Evolutionary conservation across 1,140 invertebrate species (phyloP).

Genomic region (Lasioglossum albipes): DNA sequence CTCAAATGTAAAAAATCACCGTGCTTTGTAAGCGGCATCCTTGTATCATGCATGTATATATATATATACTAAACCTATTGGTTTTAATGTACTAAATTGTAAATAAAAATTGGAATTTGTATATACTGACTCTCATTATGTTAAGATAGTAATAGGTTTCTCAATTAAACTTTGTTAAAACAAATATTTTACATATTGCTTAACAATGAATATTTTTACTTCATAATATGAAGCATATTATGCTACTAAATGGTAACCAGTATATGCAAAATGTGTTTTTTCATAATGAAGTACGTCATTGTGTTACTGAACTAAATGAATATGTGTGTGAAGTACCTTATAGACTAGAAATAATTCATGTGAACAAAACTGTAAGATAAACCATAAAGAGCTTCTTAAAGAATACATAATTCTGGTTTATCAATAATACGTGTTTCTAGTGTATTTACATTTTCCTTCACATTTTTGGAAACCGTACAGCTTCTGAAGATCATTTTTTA

Average conservation of each 20-base stretch:
- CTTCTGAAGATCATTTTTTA: not conserved
- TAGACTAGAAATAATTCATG: slow-evolving; percentile 42
- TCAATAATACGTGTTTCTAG: not conserved
- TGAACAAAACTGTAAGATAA: slow-evolving; percentile 1
- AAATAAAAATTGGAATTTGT: slow-evolving; percentile 26
- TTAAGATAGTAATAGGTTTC: not conserved
- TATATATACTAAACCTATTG: slow-evolving; percentile 6
- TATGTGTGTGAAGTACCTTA: slow-evolving; percentile 15
- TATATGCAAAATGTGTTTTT: slow-evolving; percentile 3
- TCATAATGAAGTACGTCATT: not conserved
- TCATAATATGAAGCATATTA: not conserved
- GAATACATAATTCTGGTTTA: not conserved
- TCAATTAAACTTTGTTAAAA: not conserved
- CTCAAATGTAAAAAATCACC: slow-evolving; percentile 43
- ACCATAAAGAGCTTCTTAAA: not conserved
- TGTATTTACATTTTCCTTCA: slow-evolving; percentile 18
- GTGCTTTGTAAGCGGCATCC: not conserved
- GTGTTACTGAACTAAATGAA: not conserved
- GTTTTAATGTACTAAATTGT: slow-evolving; percentile 18
- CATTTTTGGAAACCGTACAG: not conserved
- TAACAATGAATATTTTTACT: not conserved
- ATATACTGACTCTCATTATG: slow-evolving; percentile 4
- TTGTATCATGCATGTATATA: not conserved
- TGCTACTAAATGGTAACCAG: not conserved
- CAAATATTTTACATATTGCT: not conserved